A percentile compares a stretch with the other conserved stretches of the same genome.
phyloP scores from a whole-genome alignment of 2,888 invertebrate species.

The Osmoderma eremita region DNA sequence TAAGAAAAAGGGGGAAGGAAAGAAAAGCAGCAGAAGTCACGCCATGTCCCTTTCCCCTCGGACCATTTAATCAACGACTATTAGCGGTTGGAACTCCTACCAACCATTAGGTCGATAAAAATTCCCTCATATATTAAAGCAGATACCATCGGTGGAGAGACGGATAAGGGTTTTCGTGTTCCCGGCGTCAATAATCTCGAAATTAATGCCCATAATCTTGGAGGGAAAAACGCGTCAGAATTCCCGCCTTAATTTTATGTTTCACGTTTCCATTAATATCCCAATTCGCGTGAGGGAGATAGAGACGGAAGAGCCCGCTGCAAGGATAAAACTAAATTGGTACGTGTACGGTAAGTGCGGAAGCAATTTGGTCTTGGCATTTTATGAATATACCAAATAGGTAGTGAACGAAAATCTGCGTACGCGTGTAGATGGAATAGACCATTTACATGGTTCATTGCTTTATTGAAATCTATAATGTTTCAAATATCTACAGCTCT shows the following conservation, averaged over 20 bases:
- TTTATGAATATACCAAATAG: too few relatives aligned
- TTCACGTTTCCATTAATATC: neutral
- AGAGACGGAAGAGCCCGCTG: too few relatives aligned
- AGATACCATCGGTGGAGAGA: slow-evolving; percentile 20
- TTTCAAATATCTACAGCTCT: too few relatives aligned
- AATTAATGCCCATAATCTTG: slow-evolving; percentile 36
- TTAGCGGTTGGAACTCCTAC: slow-evolving; percentile 18
- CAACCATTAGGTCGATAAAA: slow-evolving; percentile 37
- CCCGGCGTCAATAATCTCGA: slow-evolving; percentile 35
- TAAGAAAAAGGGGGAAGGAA: neutral
- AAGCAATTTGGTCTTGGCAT: too few relatives aligned
- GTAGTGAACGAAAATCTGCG: too few relatives aligned
- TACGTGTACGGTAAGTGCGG: too few relatives aligned
- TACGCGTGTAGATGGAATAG: too few relatives aligned
- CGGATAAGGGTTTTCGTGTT: slow-evolving; percentile 30
- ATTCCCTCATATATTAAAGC: slow-evolving; percentile 37
- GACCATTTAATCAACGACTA: slow-evolving; percentile 32
- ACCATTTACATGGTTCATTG: too few relatives aligned
- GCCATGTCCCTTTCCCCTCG: neutral
- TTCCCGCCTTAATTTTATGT: slow-evolving; percentile 29
- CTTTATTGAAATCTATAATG: too few relatives aligned
- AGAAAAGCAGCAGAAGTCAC: neutral
- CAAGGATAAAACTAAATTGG: too few relatives aligned
- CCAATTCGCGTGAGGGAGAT: too few relatives aligned
- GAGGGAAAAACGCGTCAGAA: slow-evolving; percentile 24